Evolutionary conservation across 1,140 invertebrate genomes (phyloP), one percentile per base, ranked within the genome.

Genomic region (Bombus huntii): DNA sequence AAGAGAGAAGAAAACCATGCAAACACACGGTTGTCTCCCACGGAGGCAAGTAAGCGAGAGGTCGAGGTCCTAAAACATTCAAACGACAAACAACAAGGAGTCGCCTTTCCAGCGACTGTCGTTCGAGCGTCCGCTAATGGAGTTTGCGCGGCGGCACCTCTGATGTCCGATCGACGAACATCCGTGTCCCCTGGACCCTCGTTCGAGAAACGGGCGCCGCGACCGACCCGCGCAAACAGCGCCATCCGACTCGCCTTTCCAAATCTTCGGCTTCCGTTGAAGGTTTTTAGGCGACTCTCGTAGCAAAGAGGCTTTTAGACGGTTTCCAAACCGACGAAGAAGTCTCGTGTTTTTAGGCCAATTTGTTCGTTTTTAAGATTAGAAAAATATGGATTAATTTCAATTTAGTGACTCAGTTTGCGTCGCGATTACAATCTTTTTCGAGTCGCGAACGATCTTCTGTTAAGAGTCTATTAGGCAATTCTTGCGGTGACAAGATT

Each of bases 71-170:
- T 94, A 93, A 95, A 95, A 95, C 94, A 94, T 95, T 94, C 92
- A 93, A 94, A 94, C 90, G 94, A 93, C 93, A 95, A 95, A 95
- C 94, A 95, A 91, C 90, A 92, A 92, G 92, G 88, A 93, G 90
- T 86, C 87, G 87, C 83, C 85, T 91, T 88, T 91, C 84, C 66
- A 77, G 59, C 75, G 81, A 62, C 80, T 79, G 77, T 86, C 87
- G 85, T 79, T 87, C 90, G 87, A 89, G 86, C 83, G 92, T 94
- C 93, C 94, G 95, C 95, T 95, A 95, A 94, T 92, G 87, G 91
- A 95, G 95, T 95, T 95, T 95, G 94, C 94, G 94, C 90, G 95
- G 94, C 94, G 95, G 95, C 92, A 88, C 89, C 92, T 95, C 91
- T 95, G 94, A 95, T 93, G 93, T 95, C 86, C 85, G 91, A 90